Base-by-base conservation (phyloP, 2,113 vertebrate genomes). In the Oplegnathus fasciatus region DNA sequence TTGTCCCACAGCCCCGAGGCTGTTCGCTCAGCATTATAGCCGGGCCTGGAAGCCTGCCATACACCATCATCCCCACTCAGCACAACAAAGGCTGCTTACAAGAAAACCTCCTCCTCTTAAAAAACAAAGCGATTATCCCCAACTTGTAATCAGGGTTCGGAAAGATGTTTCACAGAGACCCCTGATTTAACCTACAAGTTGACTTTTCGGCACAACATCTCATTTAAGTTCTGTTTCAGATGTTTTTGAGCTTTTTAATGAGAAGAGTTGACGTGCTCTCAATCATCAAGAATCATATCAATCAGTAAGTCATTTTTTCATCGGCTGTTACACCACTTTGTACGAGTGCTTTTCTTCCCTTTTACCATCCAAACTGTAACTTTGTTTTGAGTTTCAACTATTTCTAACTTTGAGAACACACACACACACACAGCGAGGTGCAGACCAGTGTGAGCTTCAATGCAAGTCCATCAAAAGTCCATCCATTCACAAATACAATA, bases 11-110 rank as follows among this genome's bases (percentile, higher is more conserved):
- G 84, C 79, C 75, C 65, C 1, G 64, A 80, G 78, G 90, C 80
- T 80, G 82, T 84, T 77, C 80, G 22, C 78, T 86, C 88, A 85
- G 87, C 88, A 78, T 76, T 81, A 75, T 30, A 46, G 75, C 76
- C 7, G 3, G 22, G 78, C 50, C 78, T 88, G 86, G 88, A 87
- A 50, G 18, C 17, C 18, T 40, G 79, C 86, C 79, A 84, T 58
- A 57, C 75, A 32, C 75, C 78, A 60, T 87, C 74, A 64, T 77
- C 72, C 52, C 61, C 42, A 28, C 80, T 84, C 68, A 3, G 78
- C 81, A 85, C 78, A 85, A 89, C 82, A 77, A 78, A 79, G 78
- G 64, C 84, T 46, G 55, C 75, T 83, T 73, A 55, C 81, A 76
- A 61, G 55, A 64, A 88, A 75, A 79, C n/a, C 18, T 76, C 65